These are phyloP conservation scores for Philaenus spumarius DNA, from an alignment of 1,140 invertebrate genomes.

Conservation along the genomic window DNA sequence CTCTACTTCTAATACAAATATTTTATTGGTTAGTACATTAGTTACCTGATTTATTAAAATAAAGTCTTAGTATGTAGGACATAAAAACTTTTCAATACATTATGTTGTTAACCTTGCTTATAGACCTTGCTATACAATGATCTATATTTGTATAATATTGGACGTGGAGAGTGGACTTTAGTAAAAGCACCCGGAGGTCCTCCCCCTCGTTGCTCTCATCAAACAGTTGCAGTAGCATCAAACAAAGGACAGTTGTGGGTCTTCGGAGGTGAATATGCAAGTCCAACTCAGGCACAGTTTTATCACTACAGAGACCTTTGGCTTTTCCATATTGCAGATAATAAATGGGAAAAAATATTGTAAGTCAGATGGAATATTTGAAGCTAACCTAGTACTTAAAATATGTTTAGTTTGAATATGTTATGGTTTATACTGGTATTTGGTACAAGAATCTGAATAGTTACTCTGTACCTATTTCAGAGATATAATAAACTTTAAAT, in stretches of 20 bases:
- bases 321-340: slow-evolving; percentile 69
- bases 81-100: too few relatives aligned
- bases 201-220: slow-evolving; percentile 80
- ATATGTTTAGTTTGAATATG: not conserved
- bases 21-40: too few relatives aligned
- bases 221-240: slow-evolving; percentile 63
- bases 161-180: slow-evolving; percentile 70
- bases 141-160: slow-evolving; percentile 74
- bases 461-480: too few relatives aligned
- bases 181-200: slow-evolving; percentile 73
- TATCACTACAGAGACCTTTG: slow-evolving; percentile 92
- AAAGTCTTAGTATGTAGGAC: too few relatives aligned
- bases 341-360: slow-evolving; percentile 84
- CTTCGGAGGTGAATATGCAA: slow-evolving; percentile 91
- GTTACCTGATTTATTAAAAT: too few relatives aligned
- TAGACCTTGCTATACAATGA: slow-evolving; percentile 81
- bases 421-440: not conserved
- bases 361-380: slow-evolving; percentile 33
- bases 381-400: too few relatives aligned
- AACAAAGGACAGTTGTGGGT: slow-evolving; percentile 73
- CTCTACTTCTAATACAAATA: too few relatives aligned
- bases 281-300: slow-evolving; percentile 83
- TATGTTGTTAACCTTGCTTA: too few relatives aligned
- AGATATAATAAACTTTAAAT: too few relatives aligned
- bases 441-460: too few relatives aligned